Percentiles rank a stretch among this genome's conserved stretches.
phyloP scores from a whole-genome alignment of 2,888 invertebrate genomes.

The Agrochola litura region DNA sequence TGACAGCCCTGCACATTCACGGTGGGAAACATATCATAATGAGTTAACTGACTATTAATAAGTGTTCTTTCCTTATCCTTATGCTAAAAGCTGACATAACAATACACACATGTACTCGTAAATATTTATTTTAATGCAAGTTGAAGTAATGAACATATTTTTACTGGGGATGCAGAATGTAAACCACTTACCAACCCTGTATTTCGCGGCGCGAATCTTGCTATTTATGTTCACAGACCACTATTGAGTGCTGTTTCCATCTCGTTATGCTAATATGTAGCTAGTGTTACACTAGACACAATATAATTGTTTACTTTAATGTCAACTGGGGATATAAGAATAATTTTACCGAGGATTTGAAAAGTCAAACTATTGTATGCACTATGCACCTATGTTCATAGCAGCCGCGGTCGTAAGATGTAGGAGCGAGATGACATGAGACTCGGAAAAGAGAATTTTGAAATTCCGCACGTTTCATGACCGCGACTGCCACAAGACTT shows the following conservation, averaged over 20 bases:
- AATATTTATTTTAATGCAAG: not conserved
- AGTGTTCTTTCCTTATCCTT: not conserved
- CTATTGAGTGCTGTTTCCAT: slow-evolving; percentile 58
- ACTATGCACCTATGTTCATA: too few species aligned
- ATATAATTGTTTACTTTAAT: slow-evolving; percentile 54
- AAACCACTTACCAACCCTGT: slow-evolving; percentile 41
- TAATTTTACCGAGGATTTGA: not conserved
- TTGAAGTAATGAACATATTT: not conserved
- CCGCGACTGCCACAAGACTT: not conserved
- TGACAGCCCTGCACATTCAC: not conserved
- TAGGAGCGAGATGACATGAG: not conserved
- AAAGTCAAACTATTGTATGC: not conserved
- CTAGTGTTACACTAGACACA: slow-evolving; percentile 43
- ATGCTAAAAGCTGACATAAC: not conserved
- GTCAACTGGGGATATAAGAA: not conserved
- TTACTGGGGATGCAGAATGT: not conserved
- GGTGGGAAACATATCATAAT: not conserved
- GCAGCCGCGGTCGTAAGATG: not conserved
- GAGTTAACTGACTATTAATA: not conserved
- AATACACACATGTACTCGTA: not conserved
- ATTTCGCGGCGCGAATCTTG: slow-evolving; percentile 43
- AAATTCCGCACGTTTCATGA: not conserved
- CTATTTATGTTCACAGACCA: slow-evolving; percentile 60
- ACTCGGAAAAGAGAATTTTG: not conserved
- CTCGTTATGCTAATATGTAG: slow-evolving; percentile 59